Base-by-base conservation (phyloP, 2,797 vertebrate genomes). In the Protosalanx chinensis region DNA sequence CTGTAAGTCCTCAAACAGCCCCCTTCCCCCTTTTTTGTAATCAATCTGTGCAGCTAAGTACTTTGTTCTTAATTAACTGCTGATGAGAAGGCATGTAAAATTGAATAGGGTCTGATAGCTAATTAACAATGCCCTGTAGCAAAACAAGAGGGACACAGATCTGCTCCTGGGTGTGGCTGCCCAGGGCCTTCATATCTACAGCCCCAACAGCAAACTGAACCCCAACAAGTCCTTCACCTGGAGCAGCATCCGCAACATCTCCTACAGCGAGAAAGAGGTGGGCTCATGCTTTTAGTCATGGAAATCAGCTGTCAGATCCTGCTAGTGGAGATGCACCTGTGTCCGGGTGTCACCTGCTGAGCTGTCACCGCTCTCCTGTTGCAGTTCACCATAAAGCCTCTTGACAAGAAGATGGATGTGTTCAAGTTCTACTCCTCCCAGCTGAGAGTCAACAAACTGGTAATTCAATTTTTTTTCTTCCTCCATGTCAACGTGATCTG, bases 351-450 rank as follows among this genome's bases (percentile, higher is more conserved):
- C 41, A 46, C 51, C 51, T n/a, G 29, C 27, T 33, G 12, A 66
- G 10, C 61, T 6, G 5, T 23, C 8, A 59, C 2, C 81, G 76
- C 86, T 80, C 7, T 37, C 6, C 41, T 69, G 7, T 80, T 65
- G 27, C 76, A 98, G 96, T 93, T 98, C 81, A 97, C 94, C 13
- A 96, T 97, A 85, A 97, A 96, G 82, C 95, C 95, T 10, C 90
- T 97, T 69, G 96, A 97, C 85, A 97, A 97, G 88, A 97, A 96
- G 82, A 94, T 93, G 67, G 96, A 98, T 72, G 95, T 95, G 77
- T 97, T 97, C 87, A 97, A 97, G 82, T 97, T 98, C 87, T 97
- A 96, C 79, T 96, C 95, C 0, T 96, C 95, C 64, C 95, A 96
- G 32, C 93, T 95, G 64, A 91, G 95, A 72, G 95, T 96, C 79